Evolutionary conservation across 2,113 vertebrate species (phyloP).

Genomic region (Eretmochelys imbricata): DNA sequence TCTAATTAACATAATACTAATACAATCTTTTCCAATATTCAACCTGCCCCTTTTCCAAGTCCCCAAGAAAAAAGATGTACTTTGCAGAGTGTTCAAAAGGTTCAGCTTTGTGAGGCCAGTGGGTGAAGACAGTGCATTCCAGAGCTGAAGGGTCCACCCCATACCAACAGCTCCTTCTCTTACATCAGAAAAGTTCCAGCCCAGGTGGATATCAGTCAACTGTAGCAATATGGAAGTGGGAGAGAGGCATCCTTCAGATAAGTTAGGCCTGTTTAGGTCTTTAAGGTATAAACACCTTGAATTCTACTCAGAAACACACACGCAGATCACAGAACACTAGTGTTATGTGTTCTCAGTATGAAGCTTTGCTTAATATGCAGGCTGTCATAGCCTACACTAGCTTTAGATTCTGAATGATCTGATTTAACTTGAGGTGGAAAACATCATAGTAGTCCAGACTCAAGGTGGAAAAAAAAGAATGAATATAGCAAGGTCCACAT

Average conservation of each 20-base stretch:
- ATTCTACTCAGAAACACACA: not conserved
- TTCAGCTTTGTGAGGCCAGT: constrained; percentile 19
- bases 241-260: not conserved
- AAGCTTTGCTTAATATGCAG: not conserved
- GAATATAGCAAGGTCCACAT: not conserved
- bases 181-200: constrained; percentile 2
- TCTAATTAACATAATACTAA: not conserved
- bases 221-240: not conserved
- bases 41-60: not conserved
- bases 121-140: not conserved
- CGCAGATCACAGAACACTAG: not conserved
- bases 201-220: constrained; percentile 36
- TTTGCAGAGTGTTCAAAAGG: not conserved
- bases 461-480: constrained; percentile 4
- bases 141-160: constrained; percentile 19
- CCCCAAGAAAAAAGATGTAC: not conserved
- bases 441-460: not conserved
- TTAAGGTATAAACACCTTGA: not conserved
- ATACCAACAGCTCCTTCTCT: constrained; percentile 29
- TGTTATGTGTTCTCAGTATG: not conserved
- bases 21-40: not conserved
- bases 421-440: constrained; percentile 3
- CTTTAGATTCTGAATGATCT: not conserved
- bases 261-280: not conserved
- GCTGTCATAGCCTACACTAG: not conserved